These are phyloP conservation scores for Copsychus sechellarum DNA, from an alignment of 2,113 vertebrate genomes.

Conservation along the genomic window DNA sequence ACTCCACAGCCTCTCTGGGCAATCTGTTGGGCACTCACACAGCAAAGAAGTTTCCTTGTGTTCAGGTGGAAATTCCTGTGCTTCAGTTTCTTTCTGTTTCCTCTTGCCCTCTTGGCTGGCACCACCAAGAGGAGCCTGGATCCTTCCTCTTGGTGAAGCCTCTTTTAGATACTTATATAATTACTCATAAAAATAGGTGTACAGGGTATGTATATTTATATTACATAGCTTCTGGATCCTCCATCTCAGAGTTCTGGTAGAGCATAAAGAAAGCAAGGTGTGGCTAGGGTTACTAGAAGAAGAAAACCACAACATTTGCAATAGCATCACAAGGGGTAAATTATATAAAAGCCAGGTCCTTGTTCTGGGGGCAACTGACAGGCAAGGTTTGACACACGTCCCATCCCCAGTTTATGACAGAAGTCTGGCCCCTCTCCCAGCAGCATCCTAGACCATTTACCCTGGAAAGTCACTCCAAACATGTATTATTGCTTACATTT, in stretches of 20 bases:
- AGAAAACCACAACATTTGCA: not conserved
- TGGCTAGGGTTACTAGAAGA: not conserved
- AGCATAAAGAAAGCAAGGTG: not conserved
- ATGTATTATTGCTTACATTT: not conserved
- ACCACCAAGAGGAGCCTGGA: too few species aligned
- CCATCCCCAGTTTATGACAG: not conserved
- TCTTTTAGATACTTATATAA: not conserved
- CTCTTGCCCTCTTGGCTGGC: not conserved
- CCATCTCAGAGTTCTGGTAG: not conserved
- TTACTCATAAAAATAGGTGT: not conserved
- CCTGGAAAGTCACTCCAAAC: not conserved
- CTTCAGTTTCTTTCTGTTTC: not conserved
- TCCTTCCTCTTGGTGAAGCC: not conserved
- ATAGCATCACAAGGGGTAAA: not conserved
- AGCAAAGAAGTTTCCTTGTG: rapidly evolving
- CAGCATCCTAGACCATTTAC: not conserved
- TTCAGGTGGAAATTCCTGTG: not conserved
- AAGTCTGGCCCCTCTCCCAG: not conserved
- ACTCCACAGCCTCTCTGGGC: not conserved
- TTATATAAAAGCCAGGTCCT: not conserved
- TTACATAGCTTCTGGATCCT: not conserved
- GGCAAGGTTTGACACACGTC: not conserved
- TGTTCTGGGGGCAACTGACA: not conserved
- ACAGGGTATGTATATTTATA: too few species aligned
- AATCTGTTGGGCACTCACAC: not conserved